These are phyloP conservation scores for Leucoraja ocellata DNA, from an alignment of 2,797 vertebrate genomes.

Conservation along the genomic window DNA sequence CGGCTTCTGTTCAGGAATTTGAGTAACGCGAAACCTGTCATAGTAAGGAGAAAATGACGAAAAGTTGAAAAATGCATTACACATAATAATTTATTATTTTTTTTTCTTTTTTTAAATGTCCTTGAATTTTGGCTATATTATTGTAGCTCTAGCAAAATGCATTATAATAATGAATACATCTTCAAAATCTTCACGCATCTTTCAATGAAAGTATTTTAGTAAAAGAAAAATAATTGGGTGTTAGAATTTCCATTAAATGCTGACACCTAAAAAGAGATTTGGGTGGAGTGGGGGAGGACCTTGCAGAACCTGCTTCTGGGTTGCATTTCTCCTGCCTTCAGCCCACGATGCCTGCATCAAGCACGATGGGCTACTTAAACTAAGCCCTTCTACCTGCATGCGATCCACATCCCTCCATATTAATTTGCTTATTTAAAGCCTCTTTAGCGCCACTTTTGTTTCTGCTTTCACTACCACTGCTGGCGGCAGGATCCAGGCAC, in stretches of 20 bases:
- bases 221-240: neutral
- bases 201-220: neutral
- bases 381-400: too few species aligned
- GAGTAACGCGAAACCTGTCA: conserved; percentile 83
- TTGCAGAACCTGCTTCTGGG: neutral
- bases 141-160: neutral
- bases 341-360: too few species aligned
- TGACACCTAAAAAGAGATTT: neutral
- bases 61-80: neutral
- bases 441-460: too few species aligned
- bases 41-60: neutral
- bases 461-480: too few species aligned
- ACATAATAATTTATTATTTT: neutral
- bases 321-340: neutral
- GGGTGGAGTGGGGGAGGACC: too few species aligned
- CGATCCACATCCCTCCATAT: too few species aligned
- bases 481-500: too few species aligned
- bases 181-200: neutral
- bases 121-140: neutral
- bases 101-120: neutral
- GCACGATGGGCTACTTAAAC: too few species aligned
- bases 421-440: too few species aligned
- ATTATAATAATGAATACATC: neutral
- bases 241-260: neutral
- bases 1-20: conserved; percentile 75